These are phyloP conservation scores for Chrysaora quinquecirrha DNA, from an alignment of 30 jellyfish, hydroid and myxozoan genomes.

Conservation along the genomic window DNA sequence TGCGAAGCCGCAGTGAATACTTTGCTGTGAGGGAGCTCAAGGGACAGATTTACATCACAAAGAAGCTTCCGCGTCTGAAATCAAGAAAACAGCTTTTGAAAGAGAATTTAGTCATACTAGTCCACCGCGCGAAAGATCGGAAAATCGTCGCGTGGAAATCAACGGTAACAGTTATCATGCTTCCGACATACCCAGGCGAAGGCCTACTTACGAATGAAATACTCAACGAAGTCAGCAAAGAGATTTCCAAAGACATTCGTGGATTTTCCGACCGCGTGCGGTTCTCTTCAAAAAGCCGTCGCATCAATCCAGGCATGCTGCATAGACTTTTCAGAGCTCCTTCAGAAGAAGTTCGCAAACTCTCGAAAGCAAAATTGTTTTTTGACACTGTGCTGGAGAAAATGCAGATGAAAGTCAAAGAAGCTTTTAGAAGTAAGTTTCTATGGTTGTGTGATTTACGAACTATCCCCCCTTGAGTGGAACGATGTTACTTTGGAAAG, in stretches of 20 bases:
- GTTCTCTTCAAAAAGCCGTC: constrained; percentile 45
- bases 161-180: constrained; percentile 50
- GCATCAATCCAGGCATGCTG: constrained; percentile 42
- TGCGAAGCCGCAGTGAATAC: constrained; percentile 27
- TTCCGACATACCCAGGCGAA: constrained; percentile 89
- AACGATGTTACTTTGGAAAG: too few relatives aligned
- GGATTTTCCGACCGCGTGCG: constrained; percentile 64
- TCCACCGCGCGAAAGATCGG: constrained; percentile 37
- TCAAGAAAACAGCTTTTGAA: constrained; percentile 17
- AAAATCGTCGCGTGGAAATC: constrained; percentile 50
- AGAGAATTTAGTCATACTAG: constrained; percentile 42
- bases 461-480: too few relatives aligned
- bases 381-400: constrained; percentile 78
- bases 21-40: constrained; percentile 49
- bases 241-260: constrained; percentile 64
- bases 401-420: constrained; percentile 53
- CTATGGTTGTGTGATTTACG: too few relatives aligned
- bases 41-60: constrained; percentile 53
- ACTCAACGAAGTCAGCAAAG: constrained; percentile 69
- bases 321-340: constrained; percentile 82
- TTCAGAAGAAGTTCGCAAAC: constrained; percentile 49
- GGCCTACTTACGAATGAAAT: constrained; percentile 67
- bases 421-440: constrained; percentile 39
- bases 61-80: constrained; percentile 40
- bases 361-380: constrained; percentile 82